A percentile compares a stretch with the other conserved stretches of the same genome.
These are phyloP conservation scores for Dorcus hopei DNA, from an alignment of 2,888 invertebrate species.

Conservation along the genomic window DNA sequence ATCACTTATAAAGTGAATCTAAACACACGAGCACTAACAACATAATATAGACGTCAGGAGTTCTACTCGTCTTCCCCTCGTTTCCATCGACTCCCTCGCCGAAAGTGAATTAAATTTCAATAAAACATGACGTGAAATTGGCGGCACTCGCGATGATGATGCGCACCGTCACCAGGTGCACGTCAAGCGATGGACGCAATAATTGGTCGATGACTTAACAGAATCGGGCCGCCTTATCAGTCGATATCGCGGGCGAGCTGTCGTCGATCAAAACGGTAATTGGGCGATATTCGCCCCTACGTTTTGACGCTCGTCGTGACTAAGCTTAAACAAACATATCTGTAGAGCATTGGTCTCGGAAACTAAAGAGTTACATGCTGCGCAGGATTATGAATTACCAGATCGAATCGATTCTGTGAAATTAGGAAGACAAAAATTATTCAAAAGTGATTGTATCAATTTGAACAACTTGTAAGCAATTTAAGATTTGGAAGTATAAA, in stretches of 20 bases:
- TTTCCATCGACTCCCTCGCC: neutral
- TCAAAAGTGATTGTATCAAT: too few relatives aligned
- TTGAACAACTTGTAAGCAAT: too few relatives aligned
- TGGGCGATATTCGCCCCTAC: constrained; percentile 34
- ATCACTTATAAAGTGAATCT: neutral
- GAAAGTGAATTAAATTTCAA: constrained; percentile 1
- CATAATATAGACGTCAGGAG: neutral
- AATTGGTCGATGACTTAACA: constrained; percentile 44
- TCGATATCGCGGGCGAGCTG: constrained; percentile 34
- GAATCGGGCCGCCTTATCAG: constrained; percentile 38
- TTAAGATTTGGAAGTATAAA: too few relatives aligned
- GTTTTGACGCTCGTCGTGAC: constrained; percentile 30
- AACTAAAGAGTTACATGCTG: too few relatives aligned
- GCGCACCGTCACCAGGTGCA: constrained; percentile 1
- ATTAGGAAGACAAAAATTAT: too few relatives aligned
- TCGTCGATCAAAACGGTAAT: constrained; percentile 40
- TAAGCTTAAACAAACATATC: constrained; percentile 41
- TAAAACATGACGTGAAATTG: constrained; percentile 2
- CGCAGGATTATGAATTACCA: too few relatives aligned
- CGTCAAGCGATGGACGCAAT: constrained; percentile 19
- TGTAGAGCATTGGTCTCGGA: neutral
- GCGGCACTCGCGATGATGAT: neutral
- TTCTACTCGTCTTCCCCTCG: neutral
- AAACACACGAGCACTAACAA: neutral
- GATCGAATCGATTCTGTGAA: too few relatives aligned